phyloP scores from a whole-genome alignment of 2,113 vertebrate species.

The Eubucco bourcierii region DNA sequence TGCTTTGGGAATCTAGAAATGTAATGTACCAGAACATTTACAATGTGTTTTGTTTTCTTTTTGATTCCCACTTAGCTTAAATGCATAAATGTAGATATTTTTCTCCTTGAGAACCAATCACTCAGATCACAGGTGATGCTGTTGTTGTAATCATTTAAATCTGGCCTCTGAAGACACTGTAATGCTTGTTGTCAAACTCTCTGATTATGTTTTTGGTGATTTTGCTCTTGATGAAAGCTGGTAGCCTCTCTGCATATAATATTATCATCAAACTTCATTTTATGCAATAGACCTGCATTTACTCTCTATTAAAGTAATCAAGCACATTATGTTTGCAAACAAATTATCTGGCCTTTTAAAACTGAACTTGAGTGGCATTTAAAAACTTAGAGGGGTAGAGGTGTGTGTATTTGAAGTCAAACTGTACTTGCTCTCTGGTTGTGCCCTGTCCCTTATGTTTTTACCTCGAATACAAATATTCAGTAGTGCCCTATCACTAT shows the following conservation, averaged over 20 bases:
- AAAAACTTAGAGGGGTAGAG: not conserved
- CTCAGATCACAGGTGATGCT: not conserved
- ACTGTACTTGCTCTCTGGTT: not conserved
- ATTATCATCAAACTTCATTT: not conserved
- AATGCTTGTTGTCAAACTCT: not conserved
- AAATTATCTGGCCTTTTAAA: not conserved
- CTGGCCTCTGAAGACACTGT: not conserved
- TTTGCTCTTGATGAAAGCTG: not conserved
- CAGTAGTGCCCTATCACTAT: not conserved
- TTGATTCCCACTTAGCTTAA: not conserved
- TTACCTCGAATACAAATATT: not conserved
- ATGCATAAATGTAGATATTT: not conserved
- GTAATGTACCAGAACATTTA: conserved; percentile 38
- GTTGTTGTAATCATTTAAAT: not conserved
- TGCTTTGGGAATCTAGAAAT: conserved; percentile 44
- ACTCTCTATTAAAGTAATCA: not conserved
- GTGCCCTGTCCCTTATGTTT: not conserved
- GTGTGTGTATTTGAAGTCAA: not conserved
- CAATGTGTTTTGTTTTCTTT: conserved; percentile 17
- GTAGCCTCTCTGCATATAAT: not conserved
- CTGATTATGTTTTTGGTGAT: not conserved
- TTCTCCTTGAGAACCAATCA: not conserved
- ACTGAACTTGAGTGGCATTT: not conserved
- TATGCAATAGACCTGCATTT: not conserved
- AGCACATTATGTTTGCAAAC: not conserved